Conservation (phyloP, 64 coral and sea anemone species). For the Montipora cactus region DNA sequence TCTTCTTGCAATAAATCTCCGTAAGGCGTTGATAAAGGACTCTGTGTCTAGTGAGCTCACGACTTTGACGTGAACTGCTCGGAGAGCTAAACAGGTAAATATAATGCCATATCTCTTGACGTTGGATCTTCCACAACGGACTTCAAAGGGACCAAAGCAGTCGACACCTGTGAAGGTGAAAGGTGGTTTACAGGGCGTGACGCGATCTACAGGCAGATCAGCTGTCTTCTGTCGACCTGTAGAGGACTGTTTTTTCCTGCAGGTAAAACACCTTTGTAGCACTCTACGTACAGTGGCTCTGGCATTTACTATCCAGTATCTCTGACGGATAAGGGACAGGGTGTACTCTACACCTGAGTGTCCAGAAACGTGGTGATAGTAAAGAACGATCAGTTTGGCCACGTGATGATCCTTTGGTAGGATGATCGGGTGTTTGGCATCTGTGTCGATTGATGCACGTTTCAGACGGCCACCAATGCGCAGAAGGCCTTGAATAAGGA, state of each 20-base stretch:
- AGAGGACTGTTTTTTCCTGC: conserved; percentile 8
- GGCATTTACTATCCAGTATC: conserved; percentile 58
- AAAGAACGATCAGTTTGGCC: conserved; percentile 26
- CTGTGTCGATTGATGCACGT: too few relatives aligned
- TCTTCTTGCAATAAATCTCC: too few relatives aligned
- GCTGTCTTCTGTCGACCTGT: conserved; percentile 30
- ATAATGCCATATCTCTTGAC: conserved; percentile 63
- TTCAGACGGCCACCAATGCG: too few relatives aligned
- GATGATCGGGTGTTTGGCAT: too few relatives aligned
- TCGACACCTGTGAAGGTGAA: neutral
- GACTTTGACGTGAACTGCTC: too few relatives aligned
- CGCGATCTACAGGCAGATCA: conserved; percentile 23
- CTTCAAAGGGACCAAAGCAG: conserved; percentile 66
- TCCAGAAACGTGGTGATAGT: conserved; percentile 62
- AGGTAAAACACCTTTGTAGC: conserved; percentile 20
- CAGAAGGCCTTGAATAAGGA: too few relatives aligned
- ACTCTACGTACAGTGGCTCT: conserved; percentile 25
- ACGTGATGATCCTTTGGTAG: neutral
- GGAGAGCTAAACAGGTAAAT: conserved; percentile 37
- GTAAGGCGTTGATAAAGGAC: too few relatives aligned
- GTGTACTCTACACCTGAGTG: neutral
- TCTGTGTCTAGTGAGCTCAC: too few relatives aligned
- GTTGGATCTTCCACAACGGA: neutral
- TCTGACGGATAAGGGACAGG: neutral
- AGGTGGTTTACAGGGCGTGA: conserved; percentile 52